Percentiles rank a stretch among this genome's conserved stretches.
Conservation (phyloP, 2,113 vertebrate genomes). For the Sarotherodon lohbergeri region DNA sequence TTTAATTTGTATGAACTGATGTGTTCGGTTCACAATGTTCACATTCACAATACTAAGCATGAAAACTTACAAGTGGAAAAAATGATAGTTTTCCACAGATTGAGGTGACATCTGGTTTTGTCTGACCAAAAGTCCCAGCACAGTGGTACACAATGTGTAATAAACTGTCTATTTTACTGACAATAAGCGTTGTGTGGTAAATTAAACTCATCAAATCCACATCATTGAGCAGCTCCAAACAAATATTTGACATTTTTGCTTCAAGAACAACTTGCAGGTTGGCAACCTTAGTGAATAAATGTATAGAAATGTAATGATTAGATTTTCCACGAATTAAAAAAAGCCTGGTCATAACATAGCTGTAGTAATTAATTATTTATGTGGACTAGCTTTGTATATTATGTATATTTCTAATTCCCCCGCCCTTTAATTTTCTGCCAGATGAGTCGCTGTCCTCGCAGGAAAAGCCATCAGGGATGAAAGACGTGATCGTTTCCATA, state of each 20-base stretch:
- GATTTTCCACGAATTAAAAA: neutral
- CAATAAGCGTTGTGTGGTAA: neutral
- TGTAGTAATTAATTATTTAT: neutral
- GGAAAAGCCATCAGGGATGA: slow-evolving; percentile 87
- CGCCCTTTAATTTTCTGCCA: slow-evolving; percentile 35
- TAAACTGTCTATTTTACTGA: neutral
- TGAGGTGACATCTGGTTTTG: neutral
- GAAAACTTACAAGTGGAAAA: neutral
- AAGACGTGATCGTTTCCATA: slow-evolving; percentile 91
- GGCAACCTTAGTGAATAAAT: neutral
- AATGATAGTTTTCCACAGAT: neutral
- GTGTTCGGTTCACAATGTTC: neutral
- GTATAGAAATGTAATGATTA: neutral
- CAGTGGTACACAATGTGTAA: neutral
- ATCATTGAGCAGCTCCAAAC: neutral
- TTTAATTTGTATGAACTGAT: neutral
- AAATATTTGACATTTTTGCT: neutral
- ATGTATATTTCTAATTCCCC: neutral
- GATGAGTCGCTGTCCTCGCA: slow-evolving; percentile 87
- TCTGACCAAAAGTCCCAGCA: neutral
- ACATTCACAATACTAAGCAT: neutral
- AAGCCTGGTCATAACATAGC: neutral
- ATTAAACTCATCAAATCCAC: neutral
- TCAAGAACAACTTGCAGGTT: neutral
- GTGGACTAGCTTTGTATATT: neutral